Conservation (phyloP, 2,888 invertebrate species). For the Steromphala cineraria region DNA sequence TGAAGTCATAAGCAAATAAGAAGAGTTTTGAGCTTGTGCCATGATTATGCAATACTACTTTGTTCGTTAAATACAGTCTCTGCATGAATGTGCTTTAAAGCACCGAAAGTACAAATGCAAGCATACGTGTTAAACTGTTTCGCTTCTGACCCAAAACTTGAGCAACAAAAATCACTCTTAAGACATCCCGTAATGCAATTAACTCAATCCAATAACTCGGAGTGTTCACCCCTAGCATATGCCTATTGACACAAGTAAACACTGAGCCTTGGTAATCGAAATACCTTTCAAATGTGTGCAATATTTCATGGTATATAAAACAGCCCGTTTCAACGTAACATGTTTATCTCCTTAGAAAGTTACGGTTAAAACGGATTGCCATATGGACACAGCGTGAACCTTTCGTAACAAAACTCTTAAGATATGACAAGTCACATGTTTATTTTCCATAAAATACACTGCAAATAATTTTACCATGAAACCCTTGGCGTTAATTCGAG, state of each 20-base stretch:
- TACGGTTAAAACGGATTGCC: constrained; percentile 3
- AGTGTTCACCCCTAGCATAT: constrained; percentile 15
- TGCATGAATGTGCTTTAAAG: not conserved
- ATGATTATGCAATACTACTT: not conserved
- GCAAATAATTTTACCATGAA: constrained; percentile 16
- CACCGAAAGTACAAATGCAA: not conserved
- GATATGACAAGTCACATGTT: constrained; percentile 18
- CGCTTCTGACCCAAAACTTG: not conserved
- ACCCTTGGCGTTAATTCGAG: constrained; percentile 8
- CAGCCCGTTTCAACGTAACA: not conserved
- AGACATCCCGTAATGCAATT: not conserved
- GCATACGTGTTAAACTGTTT: not conserved
- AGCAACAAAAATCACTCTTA: not conserved
- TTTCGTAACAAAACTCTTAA: constrained; percentile 5
- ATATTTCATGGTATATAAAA: constrained; percentile 20
- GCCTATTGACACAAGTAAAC: constrained; percentile 20
- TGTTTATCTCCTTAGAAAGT: not conserved
- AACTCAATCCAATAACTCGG: not conserved
- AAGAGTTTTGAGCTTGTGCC: too few species aligned
- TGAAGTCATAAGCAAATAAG: too few species aligned
- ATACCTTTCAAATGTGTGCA: not conserved
- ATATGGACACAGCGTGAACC: not conserved
- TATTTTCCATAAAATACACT: constrained; percentile 16
- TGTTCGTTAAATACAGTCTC: not conserved
- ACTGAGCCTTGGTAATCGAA: not conserved